These are phyloP conservation scores for Thunnus albacares DNA, from an alignment of 2,797 vertebrate genomes.

Conservation along the genomic window DNA sequence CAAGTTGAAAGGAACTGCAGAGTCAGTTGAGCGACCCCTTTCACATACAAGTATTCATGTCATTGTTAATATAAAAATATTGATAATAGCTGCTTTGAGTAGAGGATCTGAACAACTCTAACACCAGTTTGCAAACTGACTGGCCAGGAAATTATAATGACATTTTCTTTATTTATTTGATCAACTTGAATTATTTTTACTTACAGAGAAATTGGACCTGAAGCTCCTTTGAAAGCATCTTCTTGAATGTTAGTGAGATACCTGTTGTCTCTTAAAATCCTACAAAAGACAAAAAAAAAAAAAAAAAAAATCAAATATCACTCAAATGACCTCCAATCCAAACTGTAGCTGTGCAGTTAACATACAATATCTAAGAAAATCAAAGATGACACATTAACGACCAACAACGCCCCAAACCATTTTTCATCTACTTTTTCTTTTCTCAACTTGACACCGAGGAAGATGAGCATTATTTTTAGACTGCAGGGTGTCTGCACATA, in stretches of 20 bases:
- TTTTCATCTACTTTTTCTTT: slow-evolving; percentile 48
- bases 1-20: too few relatives aligned
- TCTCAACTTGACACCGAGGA: slow-evolving; percentile 54
- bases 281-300: slow-evolving; percentile 61
- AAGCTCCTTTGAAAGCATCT: slow-evolving; percentile 89
- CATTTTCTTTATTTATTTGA: background rate
- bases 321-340: slow-evolving; percentile 29
- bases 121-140: background rate
- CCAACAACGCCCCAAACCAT: slow-evolving; percentile 38
- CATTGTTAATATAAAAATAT: background rate
- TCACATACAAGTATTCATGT: background rate
- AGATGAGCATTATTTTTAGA: slow-evolving; percentile 75
- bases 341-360: slow-evolving; percentile 28
- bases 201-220: slow-evolving; percentile 91
- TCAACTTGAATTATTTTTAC: slow-evolving; percentile 55
- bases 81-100: slow-evolving; percentile 5
- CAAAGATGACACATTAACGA: slow-evolving; percentile 52
- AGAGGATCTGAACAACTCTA: background rate
- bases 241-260: slow-evolving; percentile 88
- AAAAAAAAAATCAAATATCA: slow-evolving; percentile 4
- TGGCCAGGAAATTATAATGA: background rate
- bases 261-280: slow-evolving; percentile 90
- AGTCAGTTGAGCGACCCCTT: background rate
- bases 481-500: slow-evolving; percentile 56
- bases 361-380: slow-evolving; percentile 29